These are phyloP conservation scores for Halisarca cf. caerulea DNA, from an alignment of 37 sponge, comb jelly and placozoan genomes.

Conservation along the genomic window DNA sequence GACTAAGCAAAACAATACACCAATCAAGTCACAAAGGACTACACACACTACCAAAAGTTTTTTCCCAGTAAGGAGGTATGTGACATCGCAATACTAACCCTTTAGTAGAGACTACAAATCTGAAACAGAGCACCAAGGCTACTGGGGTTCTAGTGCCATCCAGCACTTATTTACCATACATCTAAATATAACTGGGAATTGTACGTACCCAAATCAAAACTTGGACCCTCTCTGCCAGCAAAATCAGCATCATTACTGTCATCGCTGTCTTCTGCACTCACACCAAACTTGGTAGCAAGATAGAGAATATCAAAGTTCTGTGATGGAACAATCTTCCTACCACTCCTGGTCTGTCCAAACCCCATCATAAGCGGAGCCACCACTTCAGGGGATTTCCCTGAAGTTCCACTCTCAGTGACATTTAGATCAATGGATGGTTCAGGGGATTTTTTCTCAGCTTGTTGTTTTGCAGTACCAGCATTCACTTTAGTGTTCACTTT, in stretches of 20 bases:
- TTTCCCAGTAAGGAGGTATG: too few relatives aligned
- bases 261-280: background rate
- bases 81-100: too few relatives aligned
- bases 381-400: background rate
- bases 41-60: too few relatives aligned
- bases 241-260: constrained; percentile 27
- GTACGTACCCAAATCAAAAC: too few relatives aligned
- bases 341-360: constrained; percentile 22
- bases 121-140: too few relatives aligned
- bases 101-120: too few relatives aligned
- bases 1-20: too few relatives aligned
- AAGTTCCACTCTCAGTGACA: too few relatives aligned
- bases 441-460: background rate
- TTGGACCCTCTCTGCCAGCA: background rate
- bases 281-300: constrained; percentile 25
- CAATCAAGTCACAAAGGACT: too few relatives aligned
- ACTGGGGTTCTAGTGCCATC: too few relatives aligned
- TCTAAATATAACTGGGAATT: too few relatives aligned
- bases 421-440: background rate
- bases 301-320: constrained; percentile 30
- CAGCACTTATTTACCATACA: too few relatives aligned
- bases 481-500: background rate
- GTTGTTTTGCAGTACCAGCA: background rate
- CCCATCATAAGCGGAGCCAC: constrained; percentile 29
- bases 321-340: constrained; percentile 14